Conservation (phyloP, 2,113 vertebrate genomes). For the Poecile atricapillus region DNA sequence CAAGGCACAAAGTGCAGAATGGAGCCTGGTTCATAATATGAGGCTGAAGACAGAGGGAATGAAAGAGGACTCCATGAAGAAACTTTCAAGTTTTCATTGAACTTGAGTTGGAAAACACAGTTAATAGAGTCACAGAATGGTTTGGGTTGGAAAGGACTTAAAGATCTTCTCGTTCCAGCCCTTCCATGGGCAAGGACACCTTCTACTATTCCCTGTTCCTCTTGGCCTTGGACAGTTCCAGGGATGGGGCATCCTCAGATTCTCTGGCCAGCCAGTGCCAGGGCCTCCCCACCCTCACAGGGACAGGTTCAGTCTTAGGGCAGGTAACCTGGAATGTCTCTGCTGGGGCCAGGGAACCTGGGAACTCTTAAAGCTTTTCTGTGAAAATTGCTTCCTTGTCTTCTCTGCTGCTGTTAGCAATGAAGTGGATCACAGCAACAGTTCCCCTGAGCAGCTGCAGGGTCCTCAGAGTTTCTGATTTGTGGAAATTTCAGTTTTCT, state of each 20-base stretch:
- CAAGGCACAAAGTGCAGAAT: background rate
- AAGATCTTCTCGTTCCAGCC: fast-evolving
- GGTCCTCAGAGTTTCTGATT: background rate
- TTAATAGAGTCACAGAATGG: background rate
- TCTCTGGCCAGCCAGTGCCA: background rate
- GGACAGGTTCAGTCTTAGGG: background rate
- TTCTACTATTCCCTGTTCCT: background rate
- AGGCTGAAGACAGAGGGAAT: background rate
- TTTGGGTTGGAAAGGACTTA: background rate
- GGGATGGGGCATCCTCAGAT: background rate
- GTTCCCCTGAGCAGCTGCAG: background rate
- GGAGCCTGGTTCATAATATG: background rate
- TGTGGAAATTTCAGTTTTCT: background rate
- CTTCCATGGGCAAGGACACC: background rate
- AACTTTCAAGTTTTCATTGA: background rate
- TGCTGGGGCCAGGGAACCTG: background rate
- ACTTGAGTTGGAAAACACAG: background rate
- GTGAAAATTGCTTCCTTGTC: background rate
- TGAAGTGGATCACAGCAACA: background rate
- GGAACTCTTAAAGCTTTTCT: background rate
- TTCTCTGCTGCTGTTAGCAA: background rate
- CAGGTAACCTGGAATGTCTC: background rate
- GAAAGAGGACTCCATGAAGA: background rate
- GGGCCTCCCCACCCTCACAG: background rate
- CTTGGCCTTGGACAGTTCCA: background rate